Conservation (phyloP, 35 echinoderm and acorn worm genomes). For the Diadema setosum region DNA sequence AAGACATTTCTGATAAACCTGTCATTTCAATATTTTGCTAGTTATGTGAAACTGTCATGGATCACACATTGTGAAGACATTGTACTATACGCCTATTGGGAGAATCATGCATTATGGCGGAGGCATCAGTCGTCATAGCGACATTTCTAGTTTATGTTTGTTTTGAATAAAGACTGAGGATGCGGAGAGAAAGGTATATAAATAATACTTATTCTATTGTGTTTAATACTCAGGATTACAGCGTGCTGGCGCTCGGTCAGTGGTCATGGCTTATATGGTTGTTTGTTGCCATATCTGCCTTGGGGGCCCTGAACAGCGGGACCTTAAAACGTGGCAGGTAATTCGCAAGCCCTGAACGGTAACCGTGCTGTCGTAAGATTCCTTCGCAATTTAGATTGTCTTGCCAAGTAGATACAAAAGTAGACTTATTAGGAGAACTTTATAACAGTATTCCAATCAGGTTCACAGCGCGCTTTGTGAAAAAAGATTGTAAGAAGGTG, state of each 20-base stretch:
- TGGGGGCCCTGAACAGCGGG: background rate
- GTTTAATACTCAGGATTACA: background rate
- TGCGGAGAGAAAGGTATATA: background rate
- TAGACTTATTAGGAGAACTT: background rate
- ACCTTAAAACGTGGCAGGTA: background rate
- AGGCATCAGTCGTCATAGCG: too few species aligned
- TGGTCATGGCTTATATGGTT: slow-evolving; percentile 9
- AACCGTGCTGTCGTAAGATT: background rate
- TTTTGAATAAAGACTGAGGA: background rate
- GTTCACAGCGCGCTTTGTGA: background rate
- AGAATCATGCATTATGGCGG: too few species aligned
- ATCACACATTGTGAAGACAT: too few species aligned
- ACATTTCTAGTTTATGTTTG: background rate
- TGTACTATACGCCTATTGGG: too few species aligned
- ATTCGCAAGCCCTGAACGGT: background rate
- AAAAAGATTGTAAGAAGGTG: background rate
- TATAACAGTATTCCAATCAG: background rate
- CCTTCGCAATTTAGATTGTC: background rate
- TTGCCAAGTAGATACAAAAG: background rate
- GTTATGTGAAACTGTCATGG: too few species aligned
- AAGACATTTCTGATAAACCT: too few species aligned
- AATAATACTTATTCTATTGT: background rate
- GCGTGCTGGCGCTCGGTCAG: background rate
- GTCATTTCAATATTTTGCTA: too few species aligned
- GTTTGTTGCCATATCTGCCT: background rate